A percentile compares a stretch with the other conserved stretches of the same genome.
These are phyloP conservation scores for Andricus quercusramuli DNA, from an alignment of 2,888 invertebrate species.

Conservation along the genomic window DNA sequence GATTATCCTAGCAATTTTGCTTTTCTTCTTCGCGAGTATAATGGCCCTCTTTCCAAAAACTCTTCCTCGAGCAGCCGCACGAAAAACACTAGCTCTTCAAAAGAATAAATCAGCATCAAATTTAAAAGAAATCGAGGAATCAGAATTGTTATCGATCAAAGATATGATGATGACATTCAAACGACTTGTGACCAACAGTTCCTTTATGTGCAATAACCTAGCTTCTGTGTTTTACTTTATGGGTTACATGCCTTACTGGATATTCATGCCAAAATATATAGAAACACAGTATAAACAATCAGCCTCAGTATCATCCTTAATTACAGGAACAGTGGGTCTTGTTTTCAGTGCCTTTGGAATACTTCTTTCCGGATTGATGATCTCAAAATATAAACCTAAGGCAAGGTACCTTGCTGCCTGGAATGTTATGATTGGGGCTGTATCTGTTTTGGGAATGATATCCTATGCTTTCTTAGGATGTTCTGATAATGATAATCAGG, in stretches of 20 bases:
- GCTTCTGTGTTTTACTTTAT: constrained; percentile 87
- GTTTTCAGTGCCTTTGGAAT: constrained; percentile 86
- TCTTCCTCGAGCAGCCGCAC: constrained; percentile 83
- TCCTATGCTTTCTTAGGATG: constrained; percentile 85
- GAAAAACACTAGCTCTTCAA: constrained; percentile 78
- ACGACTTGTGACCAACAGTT: constrained; percentile 83
- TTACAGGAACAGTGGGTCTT: constrained; percentile 86
- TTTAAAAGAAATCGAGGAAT: constrained; percentile 64
- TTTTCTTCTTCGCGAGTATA: constrained; percentile 82
- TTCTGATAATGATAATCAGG: constrained; percentile 81
- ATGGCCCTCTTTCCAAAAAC: constrained; percentile 86
- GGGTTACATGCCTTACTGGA: constrained; percentile 88
- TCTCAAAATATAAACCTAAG: constrained; percentile 84
- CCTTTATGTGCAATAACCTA: constrained; percentile 86
- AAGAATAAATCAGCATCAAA: constrained; percentile 70
- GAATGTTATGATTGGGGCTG: constrained; percentile 84
- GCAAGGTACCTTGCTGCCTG: constrained; percentile 85
- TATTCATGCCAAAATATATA: constrained; percentile 91
- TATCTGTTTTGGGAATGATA: constrained; percentile 83
- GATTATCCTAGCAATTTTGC: constrained; percentile 82
- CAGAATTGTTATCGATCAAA: constrained; percentile 72
- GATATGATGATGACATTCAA: constrained; percentile 85
- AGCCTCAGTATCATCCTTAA: constrained; percentile 87
- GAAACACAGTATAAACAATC: constrained; percentile 90
- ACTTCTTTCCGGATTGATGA: constrained; percentile 84